phyloP scores from a whole-genome alignment of 2,797 vertebrate genomes.

The Ctenopoma kingsleyae region DNA sequence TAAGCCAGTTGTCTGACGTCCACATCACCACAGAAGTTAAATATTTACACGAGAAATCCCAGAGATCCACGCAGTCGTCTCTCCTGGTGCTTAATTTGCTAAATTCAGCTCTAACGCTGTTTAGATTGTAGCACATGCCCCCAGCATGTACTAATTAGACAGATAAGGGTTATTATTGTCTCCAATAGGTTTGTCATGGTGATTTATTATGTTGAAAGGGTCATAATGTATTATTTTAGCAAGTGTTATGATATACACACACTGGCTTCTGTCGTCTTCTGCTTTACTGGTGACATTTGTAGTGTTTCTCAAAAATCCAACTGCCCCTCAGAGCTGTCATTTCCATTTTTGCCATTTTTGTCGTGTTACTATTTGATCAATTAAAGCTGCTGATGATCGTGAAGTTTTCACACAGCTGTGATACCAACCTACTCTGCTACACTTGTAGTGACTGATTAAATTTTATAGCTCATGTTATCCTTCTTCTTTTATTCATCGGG shows the following conservation, averaged over 20 bases:
- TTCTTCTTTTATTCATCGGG: slow-evolving; percentile 44
- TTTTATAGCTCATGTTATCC: slow-evolving; percentile 44
- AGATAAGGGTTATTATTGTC: slow-evolving; percentile 52
- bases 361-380: not conserved
- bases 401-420: slow-evolving; percentile 2
- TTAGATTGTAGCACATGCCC: slow-evolving; percentile 55
- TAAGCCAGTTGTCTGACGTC: slow-evolving; percentile 65
- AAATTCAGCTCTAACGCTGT: slow-evolving; percentile 53
- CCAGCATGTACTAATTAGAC: slow-evolving; percentile 61
- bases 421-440: slow-evolving; percentile 6
- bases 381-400: slow-evolving; percentile 3
- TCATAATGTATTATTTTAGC: slow-evolving; percentile 24
- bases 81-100: slow-evolving; percentile 70
- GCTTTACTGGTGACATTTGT: slow-evolving; percentile 6
- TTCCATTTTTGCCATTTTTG: not conserved
- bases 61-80: slow-evolving; percentile 56
- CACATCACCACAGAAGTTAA: slow-evolving; percentile 57
- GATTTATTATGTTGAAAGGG: slow-evolving; percentile 31
- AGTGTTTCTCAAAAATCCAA: not conserved
- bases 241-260: slow-evolving; percentile 2
- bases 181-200: slow-evolving; percentile 34
- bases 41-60: slow-evolving; percentile 74
- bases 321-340: not conserved
- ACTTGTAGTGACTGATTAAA: slow-evolving; percentile 23
- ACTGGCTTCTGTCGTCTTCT: not conserved